phyloP scores from a whole-genome alignment of 2,888 invertebrate species.

The Eremobia ochroleuca region DNA sequence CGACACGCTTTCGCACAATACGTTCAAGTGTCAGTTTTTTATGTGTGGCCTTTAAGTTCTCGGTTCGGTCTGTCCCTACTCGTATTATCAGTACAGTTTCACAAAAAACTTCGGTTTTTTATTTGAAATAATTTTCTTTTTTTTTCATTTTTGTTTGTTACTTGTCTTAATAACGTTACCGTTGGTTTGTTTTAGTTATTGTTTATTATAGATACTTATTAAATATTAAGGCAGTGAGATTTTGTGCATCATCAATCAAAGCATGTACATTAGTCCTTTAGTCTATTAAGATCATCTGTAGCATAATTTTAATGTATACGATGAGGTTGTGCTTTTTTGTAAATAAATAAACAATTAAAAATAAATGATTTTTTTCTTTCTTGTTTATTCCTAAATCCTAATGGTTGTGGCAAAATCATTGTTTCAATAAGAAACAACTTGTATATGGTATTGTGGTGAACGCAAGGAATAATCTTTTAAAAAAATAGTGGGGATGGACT shows the following conservation, averaged over 20 bases:
- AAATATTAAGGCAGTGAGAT: neutral
- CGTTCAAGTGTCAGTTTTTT: constrained; percentile 43
- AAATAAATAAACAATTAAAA: neutral
- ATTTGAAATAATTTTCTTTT: neutral
- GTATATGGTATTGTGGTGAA: too few species aligned
- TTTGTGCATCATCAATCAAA: neutral
- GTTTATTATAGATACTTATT: neutral
- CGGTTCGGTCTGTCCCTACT: neutral
- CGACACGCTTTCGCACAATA: constrained; percentile 31
- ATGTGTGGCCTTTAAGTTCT: constrained; percentile 17
- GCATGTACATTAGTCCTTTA: neutral
- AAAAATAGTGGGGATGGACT: neutral
- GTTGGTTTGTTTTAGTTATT: neutral
- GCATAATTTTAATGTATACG: neutral
- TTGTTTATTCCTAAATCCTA: neutral
- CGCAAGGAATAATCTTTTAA: neutral
- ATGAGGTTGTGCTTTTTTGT: neutral
- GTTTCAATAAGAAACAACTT: neutral
- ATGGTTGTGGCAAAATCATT: neutral
- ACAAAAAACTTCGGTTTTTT: neutral
- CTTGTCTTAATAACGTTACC: neutral
- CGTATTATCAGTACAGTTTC: neutral
- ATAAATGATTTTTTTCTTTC: neutral
- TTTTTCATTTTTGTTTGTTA: neutral
- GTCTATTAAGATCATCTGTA: neutral